Base-by-base conservation (phyloP, 2,797 vertebrate genomes). In the Rhodeus uyekii region DNA sequence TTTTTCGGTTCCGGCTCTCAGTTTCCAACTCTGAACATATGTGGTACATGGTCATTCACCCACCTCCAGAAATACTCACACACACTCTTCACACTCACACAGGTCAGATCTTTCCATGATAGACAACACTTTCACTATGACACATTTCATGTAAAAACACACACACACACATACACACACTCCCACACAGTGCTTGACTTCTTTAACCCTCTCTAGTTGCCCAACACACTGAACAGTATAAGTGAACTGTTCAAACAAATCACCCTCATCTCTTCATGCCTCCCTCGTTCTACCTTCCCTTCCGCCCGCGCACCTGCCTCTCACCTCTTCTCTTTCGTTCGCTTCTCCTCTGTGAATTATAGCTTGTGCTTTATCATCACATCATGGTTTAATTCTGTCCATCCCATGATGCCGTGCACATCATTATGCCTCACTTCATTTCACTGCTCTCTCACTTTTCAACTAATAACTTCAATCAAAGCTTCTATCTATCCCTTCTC, bases 201-300 rank as follows among this genome's bases (percentile, higher is more conserved):
- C 48, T 72, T 58, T 76, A 81, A 76, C 71, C 79, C 84, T 90
- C 89, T 84, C 87, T 87, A 85, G 74, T 88, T 82, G 87, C 83
- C 81, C 87, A 85, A 88, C 84, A 38, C 79, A 74, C 73, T 76
- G 75, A 55, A 34, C 38, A 80, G 78, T 67, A 72, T 88, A 76
- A 86, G 82, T 84, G 81, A 88, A 76, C 88, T 86, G 86, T 76
- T 87, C 87, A 87, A 87, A 90, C 85, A 86, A 86, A 89, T 67
- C 24, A 87, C 82, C 89, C 83, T 84, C 78, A 60, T 76, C 36
- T 44, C 55, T 76, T 27, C 55, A 55, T 58, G 53, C 73, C 44
- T 83, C 67, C 68, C 81, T 73, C 36, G 12, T 83, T 84, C 71
- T 78, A 71, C 65, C 80, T 58, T 82, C 44, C 36, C 69, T 76